Base-by-base conservation (phyloP, 2,113 vertebrate species). In the Empidonax traillii region DNA sequence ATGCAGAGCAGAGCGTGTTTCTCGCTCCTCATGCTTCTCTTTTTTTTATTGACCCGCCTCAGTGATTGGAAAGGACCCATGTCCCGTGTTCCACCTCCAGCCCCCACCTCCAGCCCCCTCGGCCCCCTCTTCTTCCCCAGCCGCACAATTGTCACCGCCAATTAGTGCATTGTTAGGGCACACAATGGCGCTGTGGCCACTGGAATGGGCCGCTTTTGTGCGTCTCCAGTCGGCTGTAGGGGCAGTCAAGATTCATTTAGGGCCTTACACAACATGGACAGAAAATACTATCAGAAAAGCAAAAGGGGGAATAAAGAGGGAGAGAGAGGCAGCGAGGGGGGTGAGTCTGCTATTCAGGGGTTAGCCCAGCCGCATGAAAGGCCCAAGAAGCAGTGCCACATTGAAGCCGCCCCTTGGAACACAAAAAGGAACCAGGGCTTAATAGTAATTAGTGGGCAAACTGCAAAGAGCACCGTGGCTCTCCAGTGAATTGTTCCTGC, bases 241-340 rank as follows among this genome's bases (percentile, higher is more conserved):
- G 98, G 98, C 98, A 99, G 99, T 99, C 99, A 99, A 98, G 98
- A 99, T 98, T 99, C 98, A 99, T 99, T 99, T 99, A 98, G 98
- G 97, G 96, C 97, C 97, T 98, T 97, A 93, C 98, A 98, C 98
- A 98, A 99, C 98, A 98, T 78, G 97, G 98, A 98, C 98, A 98
- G 97, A 98, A 99, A 98, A 99, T 98, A 98, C 98, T 98, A 98
- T 98, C 97, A 92, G 98, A 98, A 98, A 98, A 98, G 97, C 97
- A 98, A 98, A 98, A 98, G 97, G 97, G 97, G 93, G 98, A 87
- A 95, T 66, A 76, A 87, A 90, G 95, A 90, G 87, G 71, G 87
- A 76, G 92, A 73, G 81, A n/a, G 71, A 82, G 87, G 90, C 79
- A 82, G 93, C 55, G 80, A 22, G 68, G 80, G n/a, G 46, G 31